These are phyloP conservation scores for Drosophila virilis DNA, from an alignment of 1,140 invertebrate species.

Conservation along the genomic window DNA sequence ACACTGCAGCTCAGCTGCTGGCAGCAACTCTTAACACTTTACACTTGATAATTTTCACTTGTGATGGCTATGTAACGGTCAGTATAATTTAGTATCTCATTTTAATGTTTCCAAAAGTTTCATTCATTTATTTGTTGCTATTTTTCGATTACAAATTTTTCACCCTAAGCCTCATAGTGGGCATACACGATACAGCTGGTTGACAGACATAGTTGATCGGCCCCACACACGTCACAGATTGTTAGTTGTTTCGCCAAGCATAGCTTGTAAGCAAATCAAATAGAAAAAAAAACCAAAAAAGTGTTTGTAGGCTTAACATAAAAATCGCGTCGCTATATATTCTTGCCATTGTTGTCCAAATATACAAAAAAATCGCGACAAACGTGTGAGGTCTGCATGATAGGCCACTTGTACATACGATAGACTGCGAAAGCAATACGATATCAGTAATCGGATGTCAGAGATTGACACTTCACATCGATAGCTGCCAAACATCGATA, in stretches of 20 bases:
- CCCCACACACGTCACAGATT: slow-evolving; percentile 8
- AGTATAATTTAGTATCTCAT: slow-evolving; percentile 41
- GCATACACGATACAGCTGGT: slow-evolving; percentile 17
- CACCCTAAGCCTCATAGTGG: slow-evolving; percentile 28
- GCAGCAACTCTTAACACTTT: slow-evolving; percentile 26
- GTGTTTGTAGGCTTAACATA: too few relatives aligned
- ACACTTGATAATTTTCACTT: slow-evolving; percentile 33
- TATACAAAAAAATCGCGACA: background rate
- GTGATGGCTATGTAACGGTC: background rate
- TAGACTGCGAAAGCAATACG: background rate
- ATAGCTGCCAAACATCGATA: slow-evolving; percentile 28
- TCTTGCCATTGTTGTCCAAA: background rate
- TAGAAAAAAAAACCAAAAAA: background rate
- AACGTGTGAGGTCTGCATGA: background rate
- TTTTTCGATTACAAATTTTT: slow-evolving; percentile 53
- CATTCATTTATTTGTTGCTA: slow-evolving; percentile 72
- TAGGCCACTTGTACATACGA: background rate
- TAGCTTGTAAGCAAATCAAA: background rate
- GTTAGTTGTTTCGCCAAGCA: background rate
- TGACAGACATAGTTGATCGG: background rate
- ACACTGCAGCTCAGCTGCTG: slow-evolving; percentile 49
- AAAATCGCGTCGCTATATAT: too few relatives aligned
- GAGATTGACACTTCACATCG: background rate
- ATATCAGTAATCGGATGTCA: slow-evolving; percentile 3
- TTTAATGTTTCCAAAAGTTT: slow-evolving; percentile 47